Evolutionary conservation across 2,113 vertebrate genomes (phyloP).

Genomic region (Phodopus roborovskii): DNA sequence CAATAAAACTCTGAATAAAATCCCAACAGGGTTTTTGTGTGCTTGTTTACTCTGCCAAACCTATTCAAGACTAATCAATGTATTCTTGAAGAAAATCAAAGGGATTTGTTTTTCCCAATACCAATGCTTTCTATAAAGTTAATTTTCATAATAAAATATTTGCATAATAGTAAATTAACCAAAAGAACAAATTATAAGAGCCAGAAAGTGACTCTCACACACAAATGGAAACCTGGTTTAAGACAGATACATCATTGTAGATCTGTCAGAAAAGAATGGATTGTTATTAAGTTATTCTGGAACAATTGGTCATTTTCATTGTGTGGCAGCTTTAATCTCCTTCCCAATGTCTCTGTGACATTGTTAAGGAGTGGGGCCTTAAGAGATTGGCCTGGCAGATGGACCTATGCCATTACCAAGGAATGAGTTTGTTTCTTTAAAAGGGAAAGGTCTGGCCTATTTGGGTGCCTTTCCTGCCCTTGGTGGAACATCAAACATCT

Average conservation of each 20-base stretch:
- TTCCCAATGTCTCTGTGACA: not conserved
- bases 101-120: not conserved
- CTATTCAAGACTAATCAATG: not conserved
- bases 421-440: not conserved
- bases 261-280: not conserved
- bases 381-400: not conserved
- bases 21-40: not conserved
- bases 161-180: not conserved
- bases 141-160: not conserved
- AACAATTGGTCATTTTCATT: not conserved
- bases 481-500: not conserved
- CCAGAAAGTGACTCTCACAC: not conserved
- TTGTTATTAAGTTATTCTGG: not conserved
- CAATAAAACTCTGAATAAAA: conserved; percentile 50
- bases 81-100: not conserved
- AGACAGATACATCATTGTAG: not conserved
- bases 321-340: not conserved
- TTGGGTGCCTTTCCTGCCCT: not conserved
- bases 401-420: not conserved
- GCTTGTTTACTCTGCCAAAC: not conserved
- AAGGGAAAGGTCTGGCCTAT: not conserved
- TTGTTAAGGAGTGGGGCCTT: not conserved
- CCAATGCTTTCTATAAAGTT: conserved; percentile 5
- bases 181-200: conserved; percentile 12
- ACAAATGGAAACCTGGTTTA: not conserved